phyloP scores from a whole-genome alignment of 2,797 vertebrate species.

The Percopsis omiscomaycus region DNA sequence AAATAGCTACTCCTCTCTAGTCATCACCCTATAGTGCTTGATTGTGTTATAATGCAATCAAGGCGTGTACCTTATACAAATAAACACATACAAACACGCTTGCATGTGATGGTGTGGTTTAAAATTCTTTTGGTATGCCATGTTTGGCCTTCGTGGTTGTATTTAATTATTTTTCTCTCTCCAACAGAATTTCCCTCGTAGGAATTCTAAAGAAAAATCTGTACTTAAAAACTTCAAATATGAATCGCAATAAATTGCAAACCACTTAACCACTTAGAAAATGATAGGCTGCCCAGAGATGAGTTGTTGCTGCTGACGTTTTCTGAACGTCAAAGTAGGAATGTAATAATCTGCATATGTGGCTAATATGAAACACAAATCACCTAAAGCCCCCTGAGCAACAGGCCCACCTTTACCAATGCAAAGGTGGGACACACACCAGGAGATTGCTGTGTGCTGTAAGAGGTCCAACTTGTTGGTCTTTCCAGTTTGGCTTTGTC shows the following conservation, averaged over 20 bases:
- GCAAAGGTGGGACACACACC: constrained; percentile 58
- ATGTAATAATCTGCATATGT: constrained; percentile 37
- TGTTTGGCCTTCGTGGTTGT: constrained; percentile 12
- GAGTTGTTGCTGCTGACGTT: constrained; percentile 38
- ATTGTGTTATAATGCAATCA: too few species aligned
- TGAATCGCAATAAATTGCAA: constrained; percentile 57
- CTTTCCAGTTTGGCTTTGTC: constrained; percentile 58
- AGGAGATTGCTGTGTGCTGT: constrained; percentile 42
- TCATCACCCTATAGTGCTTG: too few species aligned
- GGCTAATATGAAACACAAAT: constrained; percentile 40
- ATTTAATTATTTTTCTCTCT: not conserved
- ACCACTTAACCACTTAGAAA: constrained; percentile 50
- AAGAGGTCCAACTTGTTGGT: constrained; percentile 57
- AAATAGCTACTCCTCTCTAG: too few species aligned
- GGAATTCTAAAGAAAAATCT: constrained; percentile 40
- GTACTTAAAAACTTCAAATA: constrained; percentile 40
- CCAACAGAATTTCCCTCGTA: constrained; percentile 11
- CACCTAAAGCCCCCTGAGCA: constrained; percentile 32
- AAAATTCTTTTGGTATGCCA: constrained; percentile 17
- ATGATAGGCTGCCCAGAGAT: constrained; percentile 45
- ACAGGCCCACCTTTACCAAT: constrained; percentile 41
- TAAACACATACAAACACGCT: not conserved
- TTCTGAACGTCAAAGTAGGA: constrained; percentile 46
- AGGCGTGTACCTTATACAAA: too few species aligned
- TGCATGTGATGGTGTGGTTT: not conserved